phyloP scores from a whole-genome alignment of 2,797 vertebrate species.

The Botia kubotai region DNA sequence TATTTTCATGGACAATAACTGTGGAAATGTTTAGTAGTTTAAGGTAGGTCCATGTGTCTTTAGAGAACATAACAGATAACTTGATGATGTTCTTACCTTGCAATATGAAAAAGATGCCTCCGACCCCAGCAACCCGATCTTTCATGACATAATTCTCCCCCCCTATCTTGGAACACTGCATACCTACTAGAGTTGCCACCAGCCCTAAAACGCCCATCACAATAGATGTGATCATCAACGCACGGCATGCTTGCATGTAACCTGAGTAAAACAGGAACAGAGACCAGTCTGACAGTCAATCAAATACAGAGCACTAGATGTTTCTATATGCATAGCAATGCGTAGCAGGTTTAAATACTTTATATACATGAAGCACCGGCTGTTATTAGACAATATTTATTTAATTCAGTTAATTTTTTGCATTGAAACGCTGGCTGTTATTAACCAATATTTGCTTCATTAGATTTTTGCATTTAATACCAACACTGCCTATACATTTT shows the following conservation, averaged over 20 bases:
- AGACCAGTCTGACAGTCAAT: not conserved
- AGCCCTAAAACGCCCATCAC: slow-evolving; percentile 82
- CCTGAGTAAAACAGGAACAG: slow-evolving; percentile 69
- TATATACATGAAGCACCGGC: not conserved
- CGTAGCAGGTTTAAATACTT: not conserved
- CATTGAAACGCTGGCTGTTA: not conserved
- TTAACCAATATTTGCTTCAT: not conserved
- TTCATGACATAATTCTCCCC: slow-evolving; percentile 79
- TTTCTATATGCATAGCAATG: not conserved
- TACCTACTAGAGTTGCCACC: slow-evolving; percentile 77
- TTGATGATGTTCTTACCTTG: slow-evolving; percentile 76
- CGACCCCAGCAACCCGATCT: slow-evolving; percentile 76
- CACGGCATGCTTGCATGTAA: slow-evolving; percentile 86
- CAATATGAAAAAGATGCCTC: slow-evolving; percentile 83
- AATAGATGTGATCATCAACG: slow-evolving; percentile 87
- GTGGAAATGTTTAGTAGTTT: too few species aligned
- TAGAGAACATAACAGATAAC: not conserved
- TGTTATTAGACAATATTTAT: not conserved
- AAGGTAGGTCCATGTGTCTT: too few species aligned
- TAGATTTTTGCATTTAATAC: too few species aligned
- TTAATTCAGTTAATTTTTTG: too few species aligned
- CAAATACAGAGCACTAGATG: not conserved
- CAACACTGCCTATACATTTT: too few species aligned
- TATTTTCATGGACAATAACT: too few species aligned
- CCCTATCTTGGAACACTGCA: slow-evolving; percentile 85